These are phyloP conservation scores for Pelmatolapia mariae DNA, from an alignment of 2,113 vertebrate genomes.

Conservation along the genomic window DNA sequence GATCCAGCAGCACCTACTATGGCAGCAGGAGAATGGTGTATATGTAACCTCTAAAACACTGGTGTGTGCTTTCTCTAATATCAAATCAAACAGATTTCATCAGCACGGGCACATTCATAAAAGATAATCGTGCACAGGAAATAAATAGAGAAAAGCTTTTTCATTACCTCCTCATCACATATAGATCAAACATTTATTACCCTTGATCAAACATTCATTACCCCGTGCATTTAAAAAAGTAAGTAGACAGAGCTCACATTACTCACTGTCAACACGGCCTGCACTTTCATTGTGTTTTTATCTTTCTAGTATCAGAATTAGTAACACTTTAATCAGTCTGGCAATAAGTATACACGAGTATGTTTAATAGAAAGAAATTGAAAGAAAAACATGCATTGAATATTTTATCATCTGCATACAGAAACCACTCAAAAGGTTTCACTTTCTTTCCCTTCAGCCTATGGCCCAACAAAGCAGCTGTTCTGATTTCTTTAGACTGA, in stretches of 20 bases:
- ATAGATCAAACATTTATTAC: constrained; percentile 49
- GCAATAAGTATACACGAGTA: not conserved
- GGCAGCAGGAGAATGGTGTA: not conserved
- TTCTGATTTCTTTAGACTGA: not conserved
- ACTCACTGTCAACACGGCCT: constrained; percentile 21
- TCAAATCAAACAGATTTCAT: constrained; percentile 26
- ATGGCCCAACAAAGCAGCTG: not conserved
- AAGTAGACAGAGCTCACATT: constrained; percentile 3
- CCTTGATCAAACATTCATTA: constrained; percentile 56
- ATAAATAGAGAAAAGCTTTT: constrained; percentile 40
- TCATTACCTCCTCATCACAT: constrained; percentile 50
- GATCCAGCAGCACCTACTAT: not conserved
- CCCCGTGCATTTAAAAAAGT: not conserved
- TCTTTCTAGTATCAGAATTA: not conserved
- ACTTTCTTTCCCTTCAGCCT: not conserved
- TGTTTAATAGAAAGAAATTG: not conserved
- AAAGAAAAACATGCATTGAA: not conserved
- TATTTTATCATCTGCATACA: not conserved
- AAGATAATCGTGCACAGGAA: constrained; percentile 34
- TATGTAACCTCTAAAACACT: not conserved
- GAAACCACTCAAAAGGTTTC: not conserved
- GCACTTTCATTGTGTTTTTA: constrained; percentile 5
- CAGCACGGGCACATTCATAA: constrained; percentile 36
- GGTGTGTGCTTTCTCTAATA: not conserved
- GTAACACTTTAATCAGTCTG: not conserved